Conservation (phyloP, 2,113 vertebrate genomes). For the Crotalus horridus region DNA sequence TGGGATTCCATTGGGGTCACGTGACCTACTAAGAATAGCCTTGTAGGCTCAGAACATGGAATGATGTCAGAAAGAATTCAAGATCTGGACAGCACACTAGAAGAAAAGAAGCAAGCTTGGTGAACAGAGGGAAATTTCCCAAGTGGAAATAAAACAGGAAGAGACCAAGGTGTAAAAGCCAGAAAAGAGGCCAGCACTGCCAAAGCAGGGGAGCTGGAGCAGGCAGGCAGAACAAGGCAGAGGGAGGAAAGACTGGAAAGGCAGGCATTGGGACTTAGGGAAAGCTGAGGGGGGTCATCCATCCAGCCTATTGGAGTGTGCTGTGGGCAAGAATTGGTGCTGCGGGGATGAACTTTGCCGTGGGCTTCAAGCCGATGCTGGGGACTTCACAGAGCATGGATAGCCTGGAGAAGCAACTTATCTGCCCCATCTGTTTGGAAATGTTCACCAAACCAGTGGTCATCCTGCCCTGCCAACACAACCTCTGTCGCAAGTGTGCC, state of each 20-base stretch:
- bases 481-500: slow-evolving; percentile 81
- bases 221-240: neutral
- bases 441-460: slow-evolving; percentile 81
- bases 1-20: slow-evolving; percentile 47
- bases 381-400: slow-evolving; percentile 79
- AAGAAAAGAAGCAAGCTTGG: neutral
- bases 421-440: slow-evolving; percentile 80
- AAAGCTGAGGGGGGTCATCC: slow-evolving; percentile 2
- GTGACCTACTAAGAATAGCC: slow-evolving; percentile 62
- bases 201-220: neutral
- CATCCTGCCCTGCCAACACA: slow-evolving; percentile 81
- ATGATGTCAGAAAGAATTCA: too few species aligned
- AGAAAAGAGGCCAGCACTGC: neutral
- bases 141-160: neutral
- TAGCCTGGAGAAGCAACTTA: slow-evolving; percentile 83
- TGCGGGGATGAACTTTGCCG: slow-evolving; percentile 81
- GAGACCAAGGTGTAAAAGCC: too few species aligned
- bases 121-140: neutral
- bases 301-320: neutral
- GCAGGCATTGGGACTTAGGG: neutral
- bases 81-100: neutral
- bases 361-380: slow-evolving; percentile 77
- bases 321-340: neutral
- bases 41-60: neutral
- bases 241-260: neutral